Evolutionary conservation across 2,797 vertebrate species (phyloP).

Genomic region (Zalophus californianus): DNA sequence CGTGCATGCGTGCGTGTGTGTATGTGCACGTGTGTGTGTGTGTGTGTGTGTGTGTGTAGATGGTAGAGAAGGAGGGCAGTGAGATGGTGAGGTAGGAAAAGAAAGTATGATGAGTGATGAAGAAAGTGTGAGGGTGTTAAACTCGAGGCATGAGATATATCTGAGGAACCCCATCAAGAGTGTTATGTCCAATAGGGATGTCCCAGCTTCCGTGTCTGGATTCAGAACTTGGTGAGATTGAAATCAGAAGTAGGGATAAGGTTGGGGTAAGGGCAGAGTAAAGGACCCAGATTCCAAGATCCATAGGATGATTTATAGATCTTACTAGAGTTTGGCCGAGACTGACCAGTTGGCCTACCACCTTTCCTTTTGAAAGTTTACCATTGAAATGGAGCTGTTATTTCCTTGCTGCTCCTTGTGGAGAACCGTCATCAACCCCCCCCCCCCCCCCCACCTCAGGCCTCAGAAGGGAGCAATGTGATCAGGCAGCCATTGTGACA

Average conservation of each 20-base stretch:
- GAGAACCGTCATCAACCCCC: background rate
- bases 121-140: background rate
- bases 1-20: background rate
- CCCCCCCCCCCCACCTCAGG: too few relatives aligned
- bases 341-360: background rate
- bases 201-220: background rate
- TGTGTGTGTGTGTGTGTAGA: too few relatives aligned
- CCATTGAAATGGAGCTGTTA: background rate
- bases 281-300: background rate
- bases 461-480: background rate
- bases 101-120: background rate
- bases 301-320: background rate
- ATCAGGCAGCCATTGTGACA: fast-evolving
- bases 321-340: background rate
- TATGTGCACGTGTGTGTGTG: background rate
- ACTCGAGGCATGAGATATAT: background rate
- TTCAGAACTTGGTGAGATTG: background rate
- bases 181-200: background rate
- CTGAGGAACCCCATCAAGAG: background rate
- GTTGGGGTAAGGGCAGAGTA: background rate
- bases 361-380: background rate
- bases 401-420: background rate
- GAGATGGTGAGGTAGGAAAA: background rate
- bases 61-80: background rate
- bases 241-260: background rate